Conservation (phyloP, 2,888 invertebrate genomes). For the Ariolimax columbianus region DNA sequence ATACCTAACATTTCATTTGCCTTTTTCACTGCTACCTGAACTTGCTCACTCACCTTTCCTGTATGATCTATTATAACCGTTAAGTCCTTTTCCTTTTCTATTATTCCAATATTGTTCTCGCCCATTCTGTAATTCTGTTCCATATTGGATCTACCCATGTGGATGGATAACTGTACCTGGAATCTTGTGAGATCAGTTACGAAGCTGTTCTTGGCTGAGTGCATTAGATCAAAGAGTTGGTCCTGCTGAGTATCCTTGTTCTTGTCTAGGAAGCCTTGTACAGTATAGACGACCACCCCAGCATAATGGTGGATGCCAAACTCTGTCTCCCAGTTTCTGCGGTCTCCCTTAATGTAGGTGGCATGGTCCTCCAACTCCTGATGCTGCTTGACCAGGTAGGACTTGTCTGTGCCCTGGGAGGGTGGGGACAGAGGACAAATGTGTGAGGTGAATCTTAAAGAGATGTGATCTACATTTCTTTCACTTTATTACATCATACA, state of each 20-base stretch:
- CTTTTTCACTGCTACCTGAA: no score
- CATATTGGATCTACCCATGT: no score
- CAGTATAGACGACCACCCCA: constrained; percentile 69
- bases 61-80: no score
- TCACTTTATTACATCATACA: no score
- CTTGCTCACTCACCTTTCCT: no score
- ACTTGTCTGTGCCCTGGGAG: constrained; percentile 70
- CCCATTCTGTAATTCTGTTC: no score
- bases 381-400: constrained; percentile 71
- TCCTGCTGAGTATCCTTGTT: constrained; percentile 75
- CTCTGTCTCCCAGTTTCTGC: constrained; percentile 70
- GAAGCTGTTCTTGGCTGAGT: constrained; percentile 68
- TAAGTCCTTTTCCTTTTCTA: no score
- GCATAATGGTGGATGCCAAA: constrained; percentile 74
- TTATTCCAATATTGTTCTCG: no score
- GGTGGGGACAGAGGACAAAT: background rate
- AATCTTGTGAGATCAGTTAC: constrained; percentile 72
- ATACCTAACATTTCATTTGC: no score
- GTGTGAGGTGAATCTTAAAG: no score
- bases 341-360: constrained; percentile 71
- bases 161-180: constrained; percentile 61
- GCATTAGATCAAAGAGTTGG: constrained; percentile 73
- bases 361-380: constrained; percentile 66
- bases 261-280: constrained; percentile 72
- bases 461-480: no score